A percentile compares a stretch with the other conserved stretches of the same genome.
phyloP scores from a whole-genome alignment of 2,888 invertebrate species.

The Julus scandinavius region DNA sequence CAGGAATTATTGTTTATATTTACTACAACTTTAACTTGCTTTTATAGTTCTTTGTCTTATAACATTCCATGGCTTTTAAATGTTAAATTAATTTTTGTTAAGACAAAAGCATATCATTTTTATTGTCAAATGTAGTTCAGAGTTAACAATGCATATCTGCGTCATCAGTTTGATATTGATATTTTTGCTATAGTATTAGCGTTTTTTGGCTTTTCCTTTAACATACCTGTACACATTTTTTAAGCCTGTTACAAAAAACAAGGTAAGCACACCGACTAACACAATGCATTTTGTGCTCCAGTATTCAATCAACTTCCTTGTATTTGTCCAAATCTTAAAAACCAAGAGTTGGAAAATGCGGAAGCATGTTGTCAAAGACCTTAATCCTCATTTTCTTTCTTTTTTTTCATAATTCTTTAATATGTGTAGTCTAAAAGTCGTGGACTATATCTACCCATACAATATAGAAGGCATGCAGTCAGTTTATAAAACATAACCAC shows the following conservation, averaged over 20 bases:
- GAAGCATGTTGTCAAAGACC: neutral
- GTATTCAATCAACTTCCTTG: neutral
- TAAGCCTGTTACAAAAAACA: neutral
- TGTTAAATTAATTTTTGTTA: neutral
- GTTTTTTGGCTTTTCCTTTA: neutral
- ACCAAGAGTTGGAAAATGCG: neutral
- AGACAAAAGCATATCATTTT: neutral
- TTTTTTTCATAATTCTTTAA: neutral
- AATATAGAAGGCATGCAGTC: constrained; percentile 3
- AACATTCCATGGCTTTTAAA: neutral
- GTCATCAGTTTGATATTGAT: neutral
- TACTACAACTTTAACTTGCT: no score
- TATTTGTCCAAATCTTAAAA: neutral
- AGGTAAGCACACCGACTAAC: neutral
- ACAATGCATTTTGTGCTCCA: neutral
- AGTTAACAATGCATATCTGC: neutral
- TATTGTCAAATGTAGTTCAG: neutral
- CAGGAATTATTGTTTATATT: no score
- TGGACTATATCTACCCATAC: neutral
- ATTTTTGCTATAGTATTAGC: neutral
- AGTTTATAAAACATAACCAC: neutral
- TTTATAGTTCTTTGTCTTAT: no score
- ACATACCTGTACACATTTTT: neutral
- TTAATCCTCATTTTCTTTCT: neutral
- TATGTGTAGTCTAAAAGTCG: neutral